phyloP scores from a whole-genome alignment of 2,797 vertebrate species.

The Myoxocephalus aenaeus region DNA sequence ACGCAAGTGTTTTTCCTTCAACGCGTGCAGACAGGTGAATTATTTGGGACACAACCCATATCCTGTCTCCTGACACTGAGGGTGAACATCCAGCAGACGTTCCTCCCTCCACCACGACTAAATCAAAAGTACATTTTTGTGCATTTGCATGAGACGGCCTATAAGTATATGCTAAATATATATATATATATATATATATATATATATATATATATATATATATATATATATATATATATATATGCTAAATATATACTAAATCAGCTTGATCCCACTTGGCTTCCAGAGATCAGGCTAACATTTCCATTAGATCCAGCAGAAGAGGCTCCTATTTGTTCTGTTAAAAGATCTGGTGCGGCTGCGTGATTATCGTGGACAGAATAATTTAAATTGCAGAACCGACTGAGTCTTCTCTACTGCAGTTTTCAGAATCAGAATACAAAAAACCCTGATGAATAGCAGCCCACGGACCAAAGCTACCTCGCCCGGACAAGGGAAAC shows the following conservation, averaged over 20 bases:
- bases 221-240: too few relatives aligned
- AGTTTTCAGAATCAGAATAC: too few relatives aligned
- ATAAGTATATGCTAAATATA: background rate
- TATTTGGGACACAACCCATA: background rate
- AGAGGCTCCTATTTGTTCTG: background rate
- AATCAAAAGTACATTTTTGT: constrained; percentile 20
- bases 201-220: too few relatives aligned
- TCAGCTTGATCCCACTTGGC: constrained; percentile 25
- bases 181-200: too few relatives aligned
- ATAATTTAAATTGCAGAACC: background rate
- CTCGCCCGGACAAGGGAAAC: too few relatives aligned
- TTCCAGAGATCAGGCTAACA: background rate
- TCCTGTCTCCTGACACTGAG: background rate
- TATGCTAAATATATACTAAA: too few relatives aligned
- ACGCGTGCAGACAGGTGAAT: constrained; percentile 7
- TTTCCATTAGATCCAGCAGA: constrained; percentile 11
- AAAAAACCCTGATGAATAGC: too few relatives aligned
- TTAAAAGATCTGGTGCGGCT: background rate
- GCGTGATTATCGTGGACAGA: background rate
- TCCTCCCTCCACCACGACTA: background rate
- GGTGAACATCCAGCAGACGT: constrained; percentile 6
- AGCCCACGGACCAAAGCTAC: too few relatives aligned
- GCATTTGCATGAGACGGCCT: constrained; percentile 2
- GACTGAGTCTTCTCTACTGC: background rate
- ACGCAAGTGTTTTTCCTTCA: background rate